Base-by-base conservation (phyloP, 2,888 invertebrate species). In the Dusona sp. region DNA sequence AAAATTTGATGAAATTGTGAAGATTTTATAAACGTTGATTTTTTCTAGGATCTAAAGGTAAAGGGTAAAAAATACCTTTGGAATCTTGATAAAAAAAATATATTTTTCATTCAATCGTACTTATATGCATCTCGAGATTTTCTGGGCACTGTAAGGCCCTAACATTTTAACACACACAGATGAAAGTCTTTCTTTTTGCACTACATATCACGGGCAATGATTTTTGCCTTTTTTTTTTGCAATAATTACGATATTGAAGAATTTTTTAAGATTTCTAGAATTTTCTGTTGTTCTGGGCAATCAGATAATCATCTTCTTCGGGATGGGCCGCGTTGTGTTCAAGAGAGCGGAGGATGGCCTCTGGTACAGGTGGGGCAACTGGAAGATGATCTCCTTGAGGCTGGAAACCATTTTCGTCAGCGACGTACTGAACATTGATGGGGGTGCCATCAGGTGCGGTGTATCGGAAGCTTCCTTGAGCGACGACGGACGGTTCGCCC, bases 341-440 rank as follows among this genome's bases (percentile, higher is more conserved):
- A 36, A 89, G 81, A 19, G 88, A 67, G 19, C 88, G 87, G 9
- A 83, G 85, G 45, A 89, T 89, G n/a, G 16, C 86, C n/a, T 48
- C 84, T n/a, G 89, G 88, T n/a, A 88, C 42, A 1, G 87, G 74
- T 22, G 88, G 88, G 25, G 85, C 73, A 9, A 82, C 83, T 45
- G 89, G 90, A 36, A 89, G 78, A 84, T 90, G 90, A 33, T 73
- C 87, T n/a, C 90, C 90, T 61, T 85, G 67, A 9, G 90, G 84
- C 19, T 85, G 88, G 88, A 88, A 90, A 42, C 90, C 90, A 51
- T 88, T 88, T 42, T 88, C 88, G 48, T 90, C 87, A 54, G 88
- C 89, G 67, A 38, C 65, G 72, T 89, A 89, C 8, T 29, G 54
- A 0, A 89, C 73, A 6, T 36, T 29, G 36, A 83, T 72, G 2